Base-by-base conservation (phyloP, 2,888 invertebrate genomes). In the Dusona sp. region DNA sequence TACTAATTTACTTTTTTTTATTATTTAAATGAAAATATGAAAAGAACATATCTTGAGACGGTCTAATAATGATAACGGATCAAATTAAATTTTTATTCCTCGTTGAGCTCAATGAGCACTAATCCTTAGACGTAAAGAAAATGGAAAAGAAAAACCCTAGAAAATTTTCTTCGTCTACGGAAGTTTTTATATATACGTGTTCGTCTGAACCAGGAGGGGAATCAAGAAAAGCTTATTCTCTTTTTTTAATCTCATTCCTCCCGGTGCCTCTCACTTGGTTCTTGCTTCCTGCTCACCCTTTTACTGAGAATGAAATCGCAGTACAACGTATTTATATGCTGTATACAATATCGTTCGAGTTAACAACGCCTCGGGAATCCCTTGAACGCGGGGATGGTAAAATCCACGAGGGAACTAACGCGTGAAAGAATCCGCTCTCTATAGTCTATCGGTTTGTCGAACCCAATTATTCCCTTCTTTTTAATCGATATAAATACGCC, bases 21-120 rank as follows among this genome's bases (percentile, higher is more conserved):
- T 51, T 13, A 51, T 29, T 38, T 16, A 36, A 78, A 33, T n/a
- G 61, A 54, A 48, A 74, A 38, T 16, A 65, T 16, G 75, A 70
- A 54, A 42, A 33, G 65, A 36, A 57, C 4, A 54, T 42, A 68
- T 82, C 78, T 85, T 61, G 74, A 85, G 82, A 82, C 74, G 36
- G 42, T 67, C 65, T 72, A 82, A 83, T 82, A 85, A 86, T 79
- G 86, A 83, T 75, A 19, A 22, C 64, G 42, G 68, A 75, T 83
- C 77, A 83, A 83, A 86, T 86, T 79, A 86, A 86, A 83, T 77
- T 86, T 77, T 78, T n/a, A 80, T 81, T 80, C 73, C 73, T 83
- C 80, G 83, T 33, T 45, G 83, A 83, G 57, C 73, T 68, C 72
- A 38, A 70, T 73, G 74, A 36, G 51, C 29, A 64, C 22, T 51